Percentiles rank a stretch among this genome's conserved stretches.
Conservation (phyloP, 2,113 vertebrate genomes). For the Hyla sarda region DNA sequence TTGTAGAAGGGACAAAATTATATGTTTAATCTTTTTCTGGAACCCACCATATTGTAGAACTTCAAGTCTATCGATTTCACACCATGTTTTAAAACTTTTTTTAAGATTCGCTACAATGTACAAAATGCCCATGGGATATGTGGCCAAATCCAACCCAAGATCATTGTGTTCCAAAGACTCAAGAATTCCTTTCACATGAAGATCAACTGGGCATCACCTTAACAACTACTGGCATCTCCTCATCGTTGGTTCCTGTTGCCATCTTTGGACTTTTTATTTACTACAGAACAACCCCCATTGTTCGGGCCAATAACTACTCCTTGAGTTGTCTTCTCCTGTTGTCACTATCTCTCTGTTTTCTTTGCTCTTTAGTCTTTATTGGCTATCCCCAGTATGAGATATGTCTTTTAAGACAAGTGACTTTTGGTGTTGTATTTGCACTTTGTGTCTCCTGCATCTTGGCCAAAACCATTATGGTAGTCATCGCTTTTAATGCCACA, state of each 20-base stretch:
- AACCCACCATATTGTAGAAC: too few relatives aligned
- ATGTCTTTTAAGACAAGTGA: constrained; percentile 29
- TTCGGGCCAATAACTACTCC: constrained; percentile 38
- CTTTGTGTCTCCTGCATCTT: constrained; percentile 35
- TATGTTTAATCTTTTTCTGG: too few relatives aligned
- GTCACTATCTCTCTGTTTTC: constrained; percentile 30
- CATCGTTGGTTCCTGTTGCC: constrained; percentile 23
- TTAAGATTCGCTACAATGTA: constrained; percentile 24
- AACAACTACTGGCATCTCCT: constrained; percentile 3
- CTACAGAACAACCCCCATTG: constrained; percentile 30
- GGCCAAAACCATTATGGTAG: constrained; percentile 50
- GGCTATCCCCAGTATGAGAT: constrained; percentile 14
- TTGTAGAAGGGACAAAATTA: too few relatives aligned
- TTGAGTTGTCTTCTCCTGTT: constrained; percentile 45
- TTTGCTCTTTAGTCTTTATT: constrained; percentile 52
- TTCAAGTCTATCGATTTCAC: too few relatives aligned
- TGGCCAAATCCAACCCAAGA: constrained; percentile 16
- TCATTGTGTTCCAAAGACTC: constrained; percentile 19
- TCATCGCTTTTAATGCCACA: constrained; percentile 62
- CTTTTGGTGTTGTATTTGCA: constrained; percentile 50
- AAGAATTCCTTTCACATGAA: constrained; percentile 30
- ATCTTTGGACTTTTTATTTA: constrained; percentile 38
- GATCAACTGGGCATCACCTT: constrained; percentile 3
- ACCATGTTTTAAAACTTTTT: neutral
- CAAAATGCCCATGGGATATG: constrained; percentile 19